A percentile compares a stretch with the other conserved stretches of the same genome.
Evolutionary conservation across 1,140 invertebrate species (phyloP).

Genomic region (Phymastichus coffea): DNA sequence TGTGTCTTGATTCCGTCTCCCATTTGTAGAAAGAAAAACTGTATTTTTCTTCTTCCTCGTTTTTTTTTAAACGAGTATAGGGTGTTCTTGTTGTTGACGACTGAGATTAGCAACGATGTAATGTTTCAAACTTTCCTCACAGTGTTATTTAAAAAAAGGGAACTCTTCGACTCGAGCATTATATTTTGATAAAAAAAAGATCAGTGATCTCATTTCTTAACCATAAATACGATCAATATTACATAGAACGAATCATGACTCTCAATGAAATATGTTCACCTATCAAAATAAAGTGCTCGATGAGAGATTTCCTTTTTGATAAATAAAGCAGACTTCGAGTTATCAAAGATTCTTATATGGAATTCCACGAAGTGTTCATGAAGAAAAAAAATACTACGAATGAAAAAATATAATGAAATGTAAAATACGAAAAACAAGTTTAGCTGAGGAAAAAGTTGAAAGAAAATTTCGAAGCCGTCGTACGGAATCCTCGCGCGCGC

Average conservation of each 20-base stretch:
- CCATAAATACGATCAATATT: too few species aligned
- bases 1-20: conserved; percentile 22
- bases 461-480: conserved; percentile 14
- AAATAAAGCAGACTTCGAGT: conserved; percentile 11
- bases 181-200: neutral
- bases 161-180: conserved; percentile 8
- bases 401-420: conserved; percentile 23
- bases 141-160: conserved; percentile 12
- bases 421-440: conserved; percentile 13
- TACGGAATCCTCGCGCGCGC: neutral
- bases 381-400: conserved; percentile 25
- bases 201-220: too few species aligned
- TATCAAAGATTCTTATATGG: conserved; percentile 26
- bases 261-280: too few species aligned
- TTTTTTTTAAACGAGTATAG: conserved; percentile 14
- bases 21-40: conserved; percentile 6
- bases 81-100: conserved; percentile 18
- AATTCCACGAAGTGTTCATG: conserved; percentile 30
- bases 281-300: too few species aligned
- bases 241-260: too few species aligned
- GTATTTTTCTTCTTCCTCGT: too few species aligned
- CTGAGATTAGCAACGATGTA: conserved; percentile 1
- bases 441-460: conserved; percentile 7
- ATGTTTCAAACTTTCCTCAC: conserved; percentile 21
- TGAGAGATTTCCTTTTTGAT: too few species aligned